Evolutionary conservation across 1,140 invertebrate genomes (phyloP), one percentile per base, ranked within the genome.

Genomic region (Manduca sexta): DNA sequence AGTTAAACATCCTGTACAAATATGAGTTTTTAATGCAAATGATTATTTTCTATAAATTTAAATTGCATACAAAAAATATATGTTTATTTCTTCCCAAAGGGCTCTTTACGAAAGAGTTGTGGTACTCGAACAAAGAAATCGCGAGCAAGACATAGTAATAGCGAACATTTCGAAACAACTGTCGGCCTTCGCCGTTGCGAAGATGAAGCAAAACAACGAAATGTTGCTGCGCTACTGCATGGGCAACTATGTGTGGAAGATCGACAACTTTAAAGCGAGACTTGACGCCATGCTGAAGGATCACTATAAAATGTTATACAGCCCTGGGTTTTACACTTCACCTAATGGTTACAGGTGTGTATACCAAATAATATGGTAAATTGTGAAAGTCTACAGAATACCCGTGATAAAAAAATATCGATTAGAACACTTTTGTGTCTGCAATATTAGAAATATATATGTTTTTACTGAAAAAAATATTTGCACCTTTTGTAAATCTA

Each of bases 251-350:
- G 87, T 95, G 16, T 96, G 94, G 94, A 90, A 89, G 76, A 88
- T 96, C 12, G 89, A 89, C 42, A 89, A 92, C 55, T 92, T 95
- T 53, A 88, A 86, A 21, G 87, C 87, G 12, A 88, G 93, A 56
- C 81, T 94, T 8, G 81, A 88, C 1, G 88, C 90, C 8, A 93
- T 96, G 88, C 73, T 88, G 5, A 87, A 86, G 14, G 92, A 95
- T 65, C 88, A 89, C n/a, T 88, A 88, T 26, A 90, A 91, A 56
- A 93, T 92, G 80, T 87, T 92, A 38, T 96, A 95, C 66, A 97
- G 95, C 69, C 91, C 92, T n/a, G 93, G 92, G 11, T 96, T 96
- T 86, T 96, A 94, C 71, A 95, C 95, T 0, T 91, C 92, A 41
- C 90, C 91, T 16, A 91, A 92, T 84, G 95, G 95, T 17, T 97